Percentiles rank a stretch among this genome's conserved stretches.
Evolutionary conservation across 2,113 vertebrate genomes (phyloP).

Genomic region (Gallinago paraguaiae): DNA sequence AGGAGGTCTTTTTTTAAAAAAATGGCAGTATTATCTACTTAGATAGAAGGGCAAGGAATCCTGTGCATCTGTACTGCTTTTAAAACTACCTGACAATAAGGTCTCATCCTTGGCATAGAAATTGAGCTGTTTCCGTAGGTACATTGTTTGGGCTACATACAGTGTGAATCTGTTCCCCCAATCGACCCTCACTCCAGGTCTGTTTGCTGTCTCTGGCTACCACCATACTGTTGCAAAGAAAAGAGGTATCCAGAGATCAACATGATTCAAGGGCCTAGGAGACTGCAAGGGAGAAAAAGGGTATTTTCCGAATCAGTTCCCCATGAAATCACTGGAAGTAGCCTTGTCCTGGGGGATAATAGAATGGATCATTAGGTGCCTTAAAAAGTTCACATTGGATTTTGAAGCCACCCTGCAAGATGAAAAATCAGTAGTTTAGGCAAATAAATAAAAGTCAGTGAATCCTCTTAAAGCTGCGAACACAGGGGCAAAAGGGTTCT

Average conservation of each 20-base stretch:
- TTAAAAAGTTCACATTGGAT: constrained; percentile 57
- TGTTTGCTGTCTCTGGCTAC: neutral
- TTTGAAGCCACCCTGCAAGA: constrained; percentile 62
- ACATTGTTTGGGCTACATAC: neutral
- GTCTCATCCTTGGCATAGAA: constrained; percentile 10
- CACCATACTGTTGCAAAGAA: constrained; percentile 12
- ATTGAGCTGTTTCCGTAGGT: neutral
- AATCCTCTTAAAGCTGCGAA: constrained; percentile 41
- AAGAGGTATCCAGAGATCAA: constrained; percentile 21
- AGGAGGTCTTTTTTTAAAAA: neutral
- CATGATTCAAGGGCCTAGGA: constrained; percentile 17
- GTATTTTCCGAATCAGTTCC: constrained; percentile 62
- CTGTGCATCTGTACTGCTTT: neutral
- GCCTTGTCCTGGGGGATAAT: constrained; percentile 47
- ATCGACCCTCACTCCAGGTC: constrained; percentile 2
- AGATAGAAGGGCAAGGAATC: neutral
- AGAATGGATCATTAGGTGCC: constrained; percentile 65
- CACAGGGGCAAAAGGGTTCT: neutral
- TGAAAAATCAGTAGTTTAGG: constrained; percentile 39
- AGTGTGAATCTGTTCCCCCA: neutral
- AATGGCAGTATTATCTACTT: constrained; percentile 2
- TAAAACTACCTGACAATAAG: constrained; percentile 21
- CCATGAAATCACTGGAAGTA: constrained; percentile 66
- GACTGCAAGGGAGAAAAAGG: constrained; percentile 33
- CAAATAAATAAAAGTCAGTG: constrained; percentile 48